phyloP scores from a whole-genome alignment of 2,113 vertebrate species.

The Dicerorhinus sumatrensis region DNA sequence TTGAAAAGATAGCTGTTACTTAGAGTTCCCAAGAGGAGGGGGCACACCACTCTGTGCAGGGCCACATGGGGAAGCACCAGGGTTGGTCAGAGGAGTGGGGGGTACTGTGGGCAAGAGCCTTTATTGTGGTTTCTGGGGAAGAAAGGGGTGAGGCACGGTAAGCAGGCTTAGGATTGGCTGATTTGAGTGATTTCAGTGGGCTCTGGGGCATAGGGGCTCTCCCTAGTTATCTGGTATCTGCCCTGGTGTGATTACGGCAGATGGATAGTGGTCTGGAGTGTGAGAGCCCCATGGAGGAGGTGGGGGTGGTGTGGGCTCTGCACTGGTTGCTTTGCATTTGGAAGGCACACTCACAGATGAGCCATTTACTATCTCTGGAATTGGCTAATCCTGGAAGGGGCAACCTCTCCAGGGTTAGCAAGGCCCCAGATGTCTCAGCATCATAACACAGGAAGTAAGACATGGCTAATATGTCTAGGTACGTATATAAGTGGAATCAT shows the following conservation, averaged over 20 bases:
- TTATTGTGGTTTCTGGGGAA: background rate
- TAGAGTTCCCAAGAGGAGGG: background rate
- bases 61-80: background rate
- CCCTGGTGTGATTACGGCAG: background rate
- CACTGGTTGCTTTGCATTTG: background rate
- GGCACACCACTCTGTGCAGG: too few relatives aligned
- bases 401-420: background rate
- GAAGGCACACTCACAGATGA: background rate
- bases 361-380: background rate
- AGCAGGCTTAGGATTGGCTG: background rate
- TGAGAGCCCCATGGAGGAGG: background rate
- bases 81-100: too few relatives aligned
- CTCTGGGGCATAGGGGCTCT: background rate
- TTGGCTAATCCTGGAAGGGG: background rate
- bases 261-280: background rate
- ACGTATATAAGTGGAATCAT: too few relatives aligned
- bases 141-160: background rate
- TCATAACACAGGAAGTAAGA: background rate
- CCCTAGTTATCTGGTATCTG: background rate
- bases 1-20: background rate
- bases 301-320: too few relatives aligned
- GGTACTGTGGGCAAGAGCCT: background rate
- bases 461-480: background rate
- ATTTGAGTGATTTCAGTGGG: background rate
- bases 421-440: background rate